phyloP scores from a whole-genome alignment of 2,113 vertebrate species.

The Poeciliopsis prolifica region DNA sequence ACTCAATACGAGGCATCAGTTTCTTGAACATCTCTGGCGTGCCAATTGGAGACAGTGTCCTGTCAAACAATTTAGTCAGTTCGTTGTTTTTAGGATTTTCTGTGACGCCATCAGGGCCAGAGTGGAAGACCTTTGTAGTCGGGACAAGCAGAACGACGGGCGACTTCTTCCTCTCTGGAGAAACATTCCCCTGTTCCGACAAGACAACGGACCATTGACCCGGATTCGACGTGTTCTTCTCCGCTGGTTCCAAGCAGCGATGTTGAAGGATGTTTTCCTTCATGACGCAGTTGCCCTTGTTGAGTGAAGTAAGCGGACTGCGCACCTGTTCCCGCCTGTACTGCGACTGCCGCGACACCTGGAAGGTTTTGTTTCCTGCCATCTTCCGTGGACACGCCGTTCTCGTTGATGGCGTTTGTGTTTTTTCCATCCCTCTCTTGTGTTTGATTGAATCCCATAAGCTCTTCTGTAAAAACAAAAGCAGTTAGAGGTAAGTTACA shows the following conservation, averaged over 20 bases:
- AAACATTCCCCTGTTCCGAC: slow-evolving; percentile 56
- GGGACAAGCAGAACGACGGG: slow-evolving; percentile 59
- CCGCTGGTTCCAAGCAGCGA: slow-evolving; percentile 35
- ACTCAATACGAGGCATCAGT: slow-evolving; percentile 57
- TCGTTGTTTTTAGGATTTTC: slow-evolving; percentile 49
- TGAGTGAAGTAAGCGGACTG: slow-evolving; percentile 85
- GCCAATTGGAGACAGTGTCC: slow-evolving; percentile 66
- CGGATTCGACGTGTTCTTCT: slow-evolving; percentile 55
- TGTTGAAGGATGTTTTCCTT: not conserved
- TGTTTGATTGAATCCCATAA: slow-evolving; percentile 90
- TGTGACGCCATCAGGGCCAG: not conserved
- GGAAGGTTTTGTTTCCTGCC: slow-evolving; percentile 84
- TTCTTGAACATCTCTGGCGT: slow-evolving; percentile 71
- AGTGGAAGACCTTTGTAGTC: slow-evolving; percentile 28
- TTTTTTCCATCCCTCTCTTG: slow-evolving; percentile 71
- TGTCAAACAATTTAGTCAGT: slow-evolving; percentile 62
- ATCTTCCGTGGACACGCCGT: slow-evolving; percentile 62
- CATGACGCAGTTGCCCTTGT: slow-evolving; percentile 54
- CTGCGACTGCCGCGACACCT: slow-evolving; percentile 75
- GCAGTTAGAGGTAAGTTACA: not conserved
- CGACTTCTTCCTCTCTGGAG: slow-evolving; percentile 52
- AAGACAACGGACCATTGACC: slow-evolving; percentile 61
- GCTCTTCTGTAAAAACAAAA: slow-evolving; percentile 79
- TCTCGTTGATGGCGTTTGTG: slow-evolving; percentile 38
- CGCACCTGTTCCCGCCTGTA: slow-evolving; percentile 71